Conservation (phyloP, 2,113 vertebrate genomes). For the Tupaia tana region DNA sequence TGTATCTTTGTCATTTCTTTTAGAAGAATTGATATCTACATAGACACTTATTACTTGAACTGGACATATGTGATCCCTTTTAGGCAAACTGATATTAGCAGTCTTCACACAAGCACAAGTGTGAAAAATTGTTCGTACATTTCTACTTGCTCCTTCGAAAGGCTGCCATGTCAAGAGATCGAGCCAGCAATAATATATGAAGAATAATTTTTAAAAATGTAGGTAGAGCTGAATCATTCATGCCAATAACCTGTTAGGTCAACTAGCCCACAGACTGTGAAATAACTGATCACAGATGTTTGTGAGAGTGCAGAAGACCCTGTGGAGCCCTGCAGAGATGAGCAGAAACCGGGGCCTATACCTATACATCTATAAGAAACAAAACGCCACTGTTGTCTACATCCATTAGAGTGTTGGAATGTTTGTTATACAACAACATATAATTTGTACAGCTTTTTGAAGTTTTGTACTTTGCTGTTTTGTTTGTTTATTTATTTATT, state of each 20-base stretch:
- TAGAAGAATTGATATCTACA: background rate
- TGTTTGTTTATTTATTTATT: no score
- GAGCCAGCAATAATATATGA: no score
- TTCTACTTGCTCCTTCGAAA: background rate
- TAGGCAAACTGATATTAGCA: background rate
- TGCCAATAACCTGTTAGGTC: background rate
- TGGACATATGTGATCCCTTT: background rate
- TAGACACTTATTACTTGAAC: background rate
- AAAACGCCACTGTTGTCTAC: background rate
- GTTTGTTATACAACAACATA: background rate
- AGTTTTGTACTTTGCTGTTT: background rate
- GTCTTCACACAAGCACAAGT: background rate
- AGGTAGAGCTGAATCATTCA: background rate
- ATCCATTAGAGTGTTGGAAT: background rate
- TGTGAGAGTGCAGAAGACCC: no score
- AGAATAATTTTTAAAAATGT: background rate
- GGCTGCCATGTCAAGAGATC: background rate
- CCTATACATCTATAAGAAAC: background rate
- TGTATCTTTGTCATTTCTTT: background rate
- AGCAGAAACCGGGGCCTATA: background rate
- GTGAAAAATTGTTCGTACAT: background rate
- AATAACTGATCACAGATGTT: background rate
- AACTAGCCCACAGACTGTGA: background rate
- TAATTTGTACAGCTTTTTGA: background rate
- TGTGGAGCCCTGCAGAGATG: background rate